Percentiles rank a stretch among this genome's conserved stretches.
Conservation (phyloP, 2,888 invertebrate species). For the Sphaerophoria taeniata region DNA sequence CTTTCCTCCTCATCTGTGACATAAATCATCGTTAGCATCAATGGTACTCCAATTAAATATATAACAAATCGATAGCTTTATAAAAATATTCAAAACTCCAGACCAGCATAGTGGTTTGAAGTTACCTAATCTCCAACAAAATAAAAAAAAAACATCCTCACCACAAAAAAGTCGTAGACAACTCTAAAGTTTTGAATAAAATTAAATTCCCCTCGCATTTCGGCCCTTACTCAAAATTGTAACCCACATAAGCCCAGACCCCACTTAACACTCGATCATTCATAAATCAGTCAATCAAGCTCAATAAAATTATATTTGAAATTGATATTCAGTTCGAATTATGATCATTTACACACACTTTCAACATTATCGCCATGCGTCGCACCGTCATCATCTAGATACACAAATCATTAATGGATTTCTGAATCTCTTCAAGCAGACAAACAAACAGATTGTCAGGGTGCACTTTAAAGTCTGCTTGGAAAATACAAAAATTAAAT, state of each 20-base stretch:
- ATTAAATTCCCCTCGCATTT: neutral
- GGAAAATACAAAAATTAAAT: slow-evolving; percentile 32
- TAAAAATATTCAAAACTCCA: slow-evolving; percentile 23
- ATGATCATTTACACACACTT: slow-evolving; percentile 31
- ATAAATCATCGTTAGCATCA: slow-evolving; percentile 28
- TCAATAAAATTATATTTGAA: slow-evolving; percentile 52
- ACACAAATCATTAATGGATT: slow-evolving; percentile 25
- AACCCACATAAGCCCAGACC: slow-evolving; percentile 11
- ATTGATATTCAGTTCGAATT: slow-evolving; percentile 51
- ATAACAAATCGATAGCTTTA: slow-evolving; percentile 34
- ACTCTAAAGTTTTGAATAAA: slow-evolving; percentile 26
- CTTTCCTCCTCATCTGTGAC: slow-evolving; percentile 4
- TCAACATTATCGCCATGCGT: slow-evolving; percentile 19
- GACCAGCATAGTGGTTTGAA: slow-evolving; percentile 49
- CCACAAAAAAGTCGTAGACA: neutral
- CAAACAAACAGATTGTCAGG: slow-evolving; percentile 27
- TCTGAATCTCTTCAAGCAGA: slow-evolving; percentile 24
- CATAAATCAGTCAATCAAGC: slow-evolving; percentile 73
- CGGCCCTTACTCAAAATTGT: neutral
- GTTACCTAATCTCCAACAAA: slow-evolving; percentile 53
- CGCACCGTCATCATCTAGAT: neutral
- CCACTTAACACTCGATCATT: slow-evolving; percentile 45
- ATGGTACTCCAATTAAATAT: slow-evolving; percentile 8
- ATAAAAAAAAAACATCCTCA: neutral
- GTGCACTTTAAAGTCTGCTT: slow-evolving; percentile 22